Base-by-base conservation (phyloP, 1,140 invertebrate species). In the Trigoniulus corallinus region DNA sequence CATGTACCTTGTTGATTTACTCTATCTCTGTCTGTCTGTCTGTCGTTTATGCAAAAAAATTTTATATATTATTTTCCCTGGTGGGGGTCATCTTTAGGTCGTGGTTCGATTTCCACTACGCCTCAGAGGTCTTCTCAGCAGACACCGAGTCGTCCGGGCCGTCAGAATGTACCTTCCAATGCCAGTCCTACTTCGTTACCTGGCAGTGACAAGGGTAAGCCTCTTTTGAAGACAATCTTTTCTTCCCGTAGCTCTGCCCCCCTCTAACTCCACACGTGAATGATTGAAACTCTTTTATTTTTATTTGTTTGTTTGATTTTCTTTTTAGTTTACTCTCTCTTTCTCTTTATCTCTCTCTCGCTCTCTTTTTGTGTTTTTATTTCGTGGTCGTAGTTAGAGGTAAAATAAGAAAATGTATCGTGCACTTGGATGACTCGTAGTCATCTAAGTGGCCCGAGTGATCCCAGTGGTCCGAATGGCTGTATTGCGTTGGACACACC, bases 101-200 rank as follows among this genome's bases (percentile, higher is more conserved):
- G 29, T 34, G n/a, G n/a, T n/a, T 15, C 29, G 7, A 34, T 34
- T 7, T 34, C 48, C 13, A 57, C 46, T 2, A 53, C 52, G n/a
- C 54, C 56, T 4, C 56, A 55, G 44, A 50, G 54, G 1, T 57
- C 56, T 26, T 51, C 56, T 21, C 56, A 57, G 21, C 56, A 57
- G 21, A 53, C 51, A 26, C 54, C 56, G 12, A 53, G 56, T 45
- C 54, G 56, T 7, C 54, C 50, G 23, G 56, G 55, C 29, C 50
- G 50, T 13, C 45, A 50, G 7, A 34, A 46, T n/a, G 26, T 41
- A 3, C 7, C 20, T 7, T 20, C 25, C 4, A 50, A 50, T 27
- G 20, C 48, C 22, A 50, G 51, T 15, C 49, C 56, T 15, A 57
- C 54, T 1, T 50, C 49, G 21, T 41, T 48, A 26, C 48, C 53